Conservation (phyloP, 2,113 vertebrate species). For the Cnemophilus loriae region DNA sequence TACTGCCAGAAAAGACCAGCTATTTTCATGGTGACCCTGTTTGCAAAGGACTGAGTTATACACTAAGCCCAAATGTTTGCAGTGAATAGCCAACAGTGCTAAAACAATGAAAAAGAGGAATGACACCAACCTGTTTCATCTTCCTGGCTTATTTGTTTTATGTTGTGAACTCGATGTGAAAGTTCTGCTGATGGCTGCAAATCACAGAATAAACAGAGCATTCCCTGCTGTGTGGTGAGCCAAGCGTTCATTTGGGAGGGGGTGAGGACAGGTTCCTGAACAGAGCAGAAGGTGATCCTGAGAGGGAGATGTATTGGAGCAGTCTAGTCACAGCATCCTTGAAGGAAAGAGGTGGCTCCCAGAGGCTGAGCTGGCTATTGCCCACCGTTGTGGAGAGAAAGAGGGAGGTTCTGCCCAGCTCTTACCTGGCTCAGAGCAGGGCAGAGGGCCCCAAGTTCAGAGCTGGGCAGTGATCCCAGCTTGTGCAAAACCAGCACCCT, state of each 20-base stretch:
- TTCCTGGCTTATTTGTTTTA: neutral
- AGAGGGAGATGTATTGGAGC: neutral
- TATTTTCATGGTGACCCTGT: neutral
- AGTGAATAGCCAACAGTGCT: neutral
- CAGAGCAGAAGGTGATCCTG: neutral
- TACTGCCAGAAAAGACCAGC: neutral
- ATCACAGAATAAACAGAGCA: slow-evolving; percentile 17
- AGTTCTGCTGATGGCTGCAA: neutral
- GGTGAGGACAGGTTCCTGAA: neutral
- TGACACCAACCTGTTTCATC: neutral
- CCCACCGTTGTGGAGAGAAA: accelerated
- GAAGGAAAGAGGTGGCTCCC: accelerated
- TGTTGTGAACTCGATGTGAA: neutral
- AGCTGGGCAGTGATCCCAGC: neutral
- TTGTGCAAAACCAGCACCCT: neutral
- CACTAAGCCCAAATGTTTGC: neutral
- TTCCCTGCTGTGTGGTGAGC: neutral
- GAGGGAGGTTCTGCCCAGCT: neutral
- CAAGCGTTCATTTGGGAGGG: neutral
- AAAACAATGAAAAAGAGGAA: neutral
- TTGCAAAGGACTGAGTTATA: neutral
- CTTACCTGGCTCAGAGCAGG: neutral
- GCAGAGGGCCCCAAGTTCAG: accelerated
- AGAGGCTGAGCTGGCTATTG: neutral
- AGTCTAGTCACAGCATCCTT: accelerated